Percentiles rank a stretch among this genome's conserved stretches.
Conservation (phyloP, 1,140 invertebrate species). For the Aphis craccivora region DNA sequence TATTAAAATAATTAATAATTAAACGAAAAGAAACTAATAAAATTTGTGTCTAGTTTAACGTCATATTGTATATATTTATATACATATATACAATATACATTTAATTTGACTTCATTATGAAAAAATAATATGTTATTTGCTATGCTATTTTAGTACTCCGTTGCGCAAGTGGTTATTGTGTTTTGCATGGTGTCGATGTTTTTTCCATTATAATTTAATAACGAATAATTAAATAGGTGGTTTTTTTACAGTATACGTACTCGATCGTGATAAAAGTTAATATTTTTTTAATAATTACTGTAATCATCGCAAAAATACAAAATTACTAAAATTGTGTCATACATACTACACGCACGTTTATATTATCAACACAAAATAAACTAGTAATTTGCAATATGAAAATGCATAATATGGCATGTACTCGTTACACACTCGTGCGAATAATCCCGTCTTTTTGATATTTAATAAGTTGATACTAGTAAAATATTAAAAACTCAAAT, state of each 20-base stretch:
- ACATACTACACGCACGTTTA: background rate
- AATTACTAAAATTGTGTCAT: background rate
- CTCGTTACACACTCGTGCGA: background rate
- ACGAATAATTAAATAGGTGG: background rate
- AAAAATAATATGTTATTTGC: slow-evolving; percentile 1
- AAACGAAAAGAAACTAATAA: background rate
- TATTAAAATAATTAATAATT: slow-evolving; percentile 17
- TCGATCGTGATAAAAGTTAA: slow-evolving; percentile 40
- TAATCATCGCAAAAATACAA: background rate
- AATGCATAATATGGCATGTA: background rate
- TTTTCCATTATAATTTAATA: background rate
- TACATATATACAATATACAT: background rate
- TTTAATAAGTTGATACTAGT: background rate
- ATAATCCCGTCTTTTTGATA: background rate
- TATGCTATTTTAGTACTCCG: background rate
- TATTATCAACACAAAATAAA: background rate
- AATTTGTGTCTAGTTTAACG: background rate
- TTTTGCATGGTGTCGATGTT: slow-evolving; percentile 18
- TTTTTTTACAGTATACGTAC: background rate
- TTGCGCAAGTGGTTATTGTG: background rate
- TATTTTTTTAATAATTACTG: slow-evolving; percentile 14
- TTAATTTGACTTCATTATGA: background rate
- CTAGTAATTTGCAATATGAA: background rate
- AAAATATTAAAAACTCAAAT: background rate
- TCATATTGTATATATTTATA: background rate